Percentiles rank a stretch among this genome's conserved stretches.
These are phyloP conservation scores for Dugesia japonica DNA, from an alignment of 2,888 invertebrate genomes.

Conservation along the genomic window DNA sequence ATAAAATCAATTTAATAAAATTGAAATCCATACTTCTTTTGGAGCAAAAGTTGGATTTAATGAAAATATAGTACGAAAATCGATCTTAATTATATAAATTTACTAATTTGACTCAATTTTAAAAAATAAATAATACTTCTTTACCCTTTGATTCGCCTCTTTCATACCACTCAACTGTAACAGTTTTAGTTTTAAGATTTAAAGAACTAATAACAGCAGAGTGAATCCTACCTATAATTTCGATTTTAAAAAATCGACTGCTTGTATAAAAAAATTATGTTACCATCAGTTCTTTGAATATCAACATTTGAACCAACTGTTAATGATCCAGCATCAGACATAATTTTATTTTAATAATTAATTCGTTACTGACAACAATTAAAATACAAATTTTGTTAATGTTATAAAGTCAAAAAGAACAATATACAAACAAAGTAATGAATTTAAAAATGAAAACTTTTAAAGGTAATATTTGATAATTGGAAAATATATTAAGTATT, in stretches of 20 bases:
- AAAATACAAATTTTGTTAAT: constrained; percentile 9
- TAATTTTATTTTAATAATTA: background rate
- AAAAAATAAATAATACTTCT: constrained; percentile 54
- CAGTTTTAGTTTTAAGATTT: constrained; percentile 68
- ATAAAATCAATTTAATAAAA: background rate
- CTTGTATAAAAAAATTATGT: no score
- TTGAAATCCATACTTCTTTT: background rate
- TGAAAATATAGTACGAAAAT: background rate
- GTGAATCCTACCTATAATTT: constrained; percentile 61
- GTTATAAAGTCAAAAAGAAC: constrained; percentile 13
- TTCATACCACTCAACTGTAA: constrained; percentile 98
- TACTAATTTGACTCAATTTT: background rate
- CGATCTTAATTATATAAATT: background rate
- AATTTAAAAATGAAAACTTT: no score
- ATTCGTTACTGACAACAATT: constrained; percentile 20
- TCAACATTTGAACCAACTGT: background rate
- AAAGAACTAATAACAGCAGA: constrained; percentile 83
- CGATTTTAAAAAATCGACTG: no score
- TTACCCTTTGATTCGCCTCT: constrained; percentile 96
- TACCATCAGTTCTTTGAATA: background rate
- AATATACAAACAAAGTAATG: background rate
- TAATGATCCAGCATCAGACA: background rate
- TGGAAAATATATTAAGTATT: no score
- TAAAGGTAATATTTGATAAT: no score
- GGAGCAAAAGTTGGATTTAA: background rate